A percentile compares a stretch with the other conserved stretches of the same genome.
These are phyloP conservation scores for Limnodromus scolopaceus DNA, from an alignment of 2,797 vertebrate species.

Conservation along the genomic window DNA sequence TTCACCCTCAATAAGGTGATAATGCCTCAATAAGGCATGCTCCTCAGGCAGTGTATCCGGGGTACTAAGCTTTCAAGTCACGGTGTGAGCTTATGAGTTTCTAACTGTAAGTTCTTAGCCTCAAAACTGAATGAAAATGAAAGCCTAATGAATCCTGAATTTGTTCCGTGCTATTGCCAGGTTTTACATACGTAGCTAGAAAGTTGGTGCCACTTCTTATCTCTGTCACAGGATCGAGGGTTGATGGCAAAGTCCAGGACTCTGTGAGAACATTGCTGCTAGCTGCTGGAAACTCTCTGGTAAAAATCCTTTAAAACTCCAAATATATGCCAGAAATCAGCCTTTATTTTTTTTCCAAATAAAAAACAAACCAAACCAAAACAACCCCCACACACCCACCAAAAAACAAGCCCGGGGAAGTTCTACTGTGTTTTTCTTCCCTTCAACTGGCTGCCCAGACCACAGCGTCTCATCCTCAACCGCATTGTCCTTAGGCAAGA, in stretches of 20 bases:
- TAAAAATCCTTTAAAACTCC: background rate
- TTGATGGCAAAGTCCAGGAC: background rate
- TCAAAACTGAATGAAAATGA: background rate
- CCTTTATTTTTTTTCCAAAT: background rate
- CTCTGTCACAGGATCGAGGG: background rate
- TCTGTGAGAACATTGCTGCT: background rate
- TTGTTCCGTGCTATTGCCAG: background rate
- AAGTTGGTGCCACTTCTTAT: background rate
- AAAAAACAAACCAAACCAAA: background rate
- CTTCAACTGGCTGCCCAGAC: background rate
- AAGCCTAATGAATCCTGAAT: background rate
- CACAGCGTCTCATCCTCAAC: slow-evolving; percentile 1
- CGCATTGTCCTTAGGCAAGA: slow-evolving; percentile 16
- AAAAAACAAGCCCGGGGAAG: background rate
- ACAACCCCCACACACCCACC: rapidly evolving
- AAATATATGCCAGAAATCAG: background rate
- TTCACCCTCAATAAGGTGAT: background rate
- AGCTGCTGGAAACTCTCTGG: background rate
- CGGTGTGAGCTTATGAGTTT: background rate
- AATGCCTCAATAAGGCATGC: background rate
- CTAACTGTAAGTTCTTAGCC: background rate
- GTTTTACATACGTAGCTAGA: background rate
- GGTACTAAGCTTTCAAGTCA: background rate
- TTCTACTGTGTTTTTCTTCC: background rate
- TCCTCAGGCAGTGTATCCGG: background rate